Conservation (phyloP, 2,797 vertebrate genomes). For the Hydrocynus forskahlii region DNA sequence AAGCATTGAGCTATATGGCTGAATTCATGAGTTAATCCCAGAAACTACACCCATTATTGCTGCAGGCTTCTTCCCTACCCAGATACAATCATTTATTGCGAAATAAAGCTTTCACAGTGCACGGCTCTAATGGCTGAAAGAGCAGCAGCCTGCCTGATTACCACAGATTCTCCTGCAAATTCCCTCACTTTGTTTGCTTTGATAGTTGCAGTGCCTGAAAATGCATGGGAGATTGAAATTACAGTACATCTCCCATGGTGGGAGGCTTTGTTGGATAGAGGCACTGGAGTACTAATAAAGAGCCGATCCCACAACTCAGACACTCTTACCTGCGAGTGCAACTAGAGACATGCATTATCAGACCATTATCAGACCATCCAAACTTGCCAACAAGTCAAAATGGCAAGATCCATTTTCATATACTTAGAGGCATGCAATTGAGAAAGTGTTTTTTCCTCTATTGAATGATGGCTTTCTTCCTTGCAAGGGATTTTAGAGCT, state of each 20-base stretch:
- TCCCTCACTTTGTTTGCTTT: constrained; percentile 60
- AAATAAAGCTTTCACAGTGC: constrained; percentile 37
- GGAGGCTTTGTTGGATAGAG: constrained; percentile 52
- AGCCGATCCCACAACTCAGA: constrained; percentile 45
- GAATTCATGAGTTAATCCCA: constrained; percentile 43
- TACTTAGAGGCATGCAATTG: constrained; percentile 36
- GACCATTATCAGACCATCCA: constrained; percentile 53
- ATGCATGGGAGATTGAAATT: constrained; percentile 59
- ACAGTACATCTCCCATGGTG: constrained; percentile 47
- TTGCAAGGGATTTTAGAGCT: constrained; percentile 40
- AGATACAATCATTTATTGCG: constrained; percentile 52
- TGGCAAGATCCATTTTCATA: constrained; percentile 40
- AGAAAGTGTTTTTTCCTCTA: constrained; percentile 36
- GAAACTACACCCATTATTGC: constrained; percentile 48
- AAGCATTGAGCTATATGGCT: constrained; percentile 24
- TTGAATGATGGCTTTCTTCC: constrained; percentile 43
- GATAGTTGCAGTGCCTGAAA: constrained; percentile 53
- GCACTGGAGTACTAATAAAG: constrained; percentile 49
- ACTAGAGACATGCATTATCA: constrained; percentile 51
- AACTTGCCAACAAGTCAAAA: constrained; percentile 53
- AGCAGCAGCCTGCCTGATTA: constrained; percentile 57
- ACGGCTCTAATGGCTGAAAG: constrained; percentile 51
- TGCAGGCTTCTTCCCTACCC: constrained; percentile 36
- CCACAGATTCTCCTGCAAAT: constrained; percentile 59
- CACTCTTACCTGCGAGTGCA: constrained; percentile 44